Evolutionary conservation across 1,140 invertebrate genomes (phyloP).

Genomic region (Nomia melanderi): DNA sequence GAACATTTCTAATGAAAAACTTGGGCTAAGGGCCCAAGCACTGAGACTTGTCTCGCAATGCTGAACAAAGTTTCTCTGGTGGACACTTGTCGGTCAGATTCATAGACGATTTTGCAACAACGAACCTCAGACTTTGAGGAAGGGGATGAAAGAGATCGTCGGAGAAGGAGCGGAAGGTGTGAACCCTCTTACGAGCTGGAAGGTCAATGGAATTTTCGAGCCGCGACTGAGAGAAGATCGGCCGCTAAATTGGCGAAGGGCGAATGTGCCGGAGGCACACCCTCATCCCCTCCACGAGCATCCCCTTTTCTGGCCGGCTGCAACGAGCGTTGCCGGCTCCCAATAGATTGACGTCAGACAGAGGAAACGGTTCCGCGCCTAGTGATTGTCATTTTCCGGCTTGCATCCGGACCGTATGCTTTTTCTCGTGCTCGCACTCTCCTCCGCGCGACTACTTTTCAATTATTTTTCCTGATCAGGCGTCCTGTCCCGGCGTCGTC

Average conservation of each 20-base stretch:
- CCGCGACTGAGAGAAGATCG: conserved; percentile 56
- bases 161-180: background rate
- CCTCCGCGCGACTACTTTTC: conserved; percentile 64
- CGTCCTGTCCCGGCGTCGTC: conserved; percentile 50
- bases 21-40: no score
- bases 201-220: conserved; percentile 57
- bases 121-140: conserved; percentile 18
- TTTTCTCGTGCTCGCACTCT: conserved; percentile 66
- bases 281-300: background rate
- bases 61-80: conserved; percentile 57
- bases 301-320: conserved; percentile 9
- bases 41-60: conserved; percentile 32
- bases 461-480: conserved; percentile 78
- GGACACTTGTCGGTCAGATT: conserved; percentile 58
- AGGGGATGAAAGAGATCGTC: background rate
- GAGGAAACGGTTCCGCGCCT: conserved; percentile 67
- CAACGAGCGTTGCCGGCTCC: conserved; percentile 31
- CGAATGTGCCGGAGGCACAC: conserved; percentile 39
- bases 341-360: conserved; percentile 73
- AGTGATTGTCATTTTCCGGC: conserved; percentile 80
- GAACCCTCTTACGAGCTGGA: conserved; percentile 51
- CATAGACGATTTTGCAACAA: conserved; percentile 52
- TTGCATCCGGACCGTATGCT: conserved; percentile 69
- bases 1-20: no score
- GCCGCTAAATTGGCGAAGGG: conserved; percentile 59